Conservation (phyloP, 2,888 invertebrate species). For the Allolobophora icterica region DNA sequence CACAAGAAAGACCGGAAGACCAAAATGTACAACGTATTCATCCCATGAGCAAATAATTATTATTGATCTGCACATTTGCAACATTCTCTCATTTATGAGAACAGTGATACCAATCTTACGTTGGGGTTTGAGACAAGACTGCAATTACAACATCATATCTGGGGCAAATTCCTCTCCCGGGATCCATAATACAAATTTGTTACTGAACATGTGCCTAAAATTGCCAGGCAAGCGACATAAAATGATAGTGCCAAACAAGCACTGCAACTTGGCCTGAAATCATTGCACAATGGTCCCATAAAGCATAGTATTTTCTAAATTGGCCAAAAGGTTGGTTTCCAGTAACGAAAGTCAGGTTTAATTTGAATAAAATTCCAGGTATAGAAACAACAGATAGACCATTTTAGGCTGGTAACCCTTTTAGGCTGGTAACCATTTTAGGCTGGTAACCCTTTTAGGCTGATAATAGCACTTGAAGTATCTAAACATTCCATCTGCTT, state of each 20-base stretch:
- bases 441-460: too few species aligned
- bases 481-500: too few species aligned
- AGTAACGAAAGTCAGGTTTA: too few species aligned
- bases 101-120: neutral
- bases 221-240: too few species aligned
- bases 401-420: too few species aligned
- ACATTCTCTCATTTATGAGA: neutral
- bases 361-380: too few species aligned
- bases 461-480: too few species aligned
- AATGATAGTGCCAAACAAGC: too few species aligned
- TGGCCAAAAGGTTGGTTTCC: neutral
- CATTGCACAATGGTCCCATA: neutral
- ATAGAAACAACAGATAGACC: too few species aligned
- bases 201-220: too few species aligned
- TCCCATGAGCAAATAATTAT: conserved; percentile 7
- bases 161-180: neutral
- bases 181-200: neutral
- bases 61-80: neutral
- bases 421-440: too few species aligned
- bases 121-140: neutral
- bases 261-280: neutral
- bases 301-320: neutral
- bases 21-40: neutral
- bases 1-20: neutral
- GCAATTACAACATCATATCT: neutral